Conservation (phyloP, 2,888 invertebrate species). For the Oxycera nigricornis region DNA sequence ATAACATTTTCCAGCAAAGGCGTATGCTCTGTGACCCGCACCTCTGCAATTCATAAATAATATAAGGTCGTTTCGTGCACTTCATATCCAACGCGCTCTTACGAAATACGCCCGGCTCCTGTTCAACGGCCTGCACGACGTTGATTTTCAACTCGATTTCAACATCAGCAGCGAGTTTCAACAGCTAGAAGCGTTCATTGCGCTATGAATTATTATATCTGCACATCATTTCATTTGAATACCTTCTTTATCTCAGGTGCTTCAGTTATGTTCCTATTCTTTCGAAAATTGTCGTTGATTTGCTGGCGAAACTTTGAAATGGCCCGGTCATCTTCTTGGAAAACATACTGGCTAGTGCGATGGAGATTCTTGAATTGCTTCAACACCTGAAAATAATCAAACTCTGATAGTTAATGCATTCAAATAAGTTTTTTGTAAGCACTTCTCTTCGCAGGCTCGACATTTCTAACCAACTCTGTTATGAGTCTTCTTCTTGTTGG, state of each 20-base stretch:
- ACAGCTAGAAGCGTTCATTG: conserved; percentile 64
- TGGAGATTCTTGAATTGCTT: conserved; percentile 60
- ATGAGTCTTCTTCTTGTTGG: conserved; percentile 19
- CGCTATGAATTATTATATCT: not conserved
- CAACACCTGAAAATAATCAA: conserved; percentile 16
- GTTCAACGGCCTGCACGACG: conserved; percentile 75
- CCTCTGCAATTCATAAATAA: conserved; percentile 64
- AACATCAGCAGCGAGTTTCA: conserved; percentile 73
- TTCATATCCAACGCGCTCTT: no score
- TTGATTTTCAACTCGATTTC: conserved; percentile 74
- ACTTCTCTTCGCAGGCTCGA: conserved; percentile 38
- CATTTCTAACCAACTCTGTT: conserved; percentile 35
- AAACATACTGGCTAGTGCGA: conserved; percentile 71
- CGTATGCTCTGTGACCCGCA: conserved; percentile 69
- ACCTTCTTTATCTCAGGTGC: conserved; percentile 67
- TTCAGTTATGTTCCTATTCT: conserved; percentile 70
- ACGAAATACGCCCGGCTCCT: conserved; percentile 74
- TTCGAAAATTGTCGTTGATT: conserved; percentile 78
- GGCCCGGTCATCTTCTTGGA: conserved; percentile 71
- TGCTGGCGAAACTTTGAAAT: conserved; percentile 70
- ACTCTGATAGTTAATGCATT: not conserved
- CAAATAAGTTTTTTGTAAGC: not conserved
- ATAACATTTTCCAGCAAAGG: conserved; percentile 70
- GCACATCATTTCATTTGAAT: conserved; percentile 25
- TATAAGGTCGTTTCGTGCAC: no score